Conservation (phyloP, 2,797 vertebrate genomes). For the Labeo calbasu region DNA sequence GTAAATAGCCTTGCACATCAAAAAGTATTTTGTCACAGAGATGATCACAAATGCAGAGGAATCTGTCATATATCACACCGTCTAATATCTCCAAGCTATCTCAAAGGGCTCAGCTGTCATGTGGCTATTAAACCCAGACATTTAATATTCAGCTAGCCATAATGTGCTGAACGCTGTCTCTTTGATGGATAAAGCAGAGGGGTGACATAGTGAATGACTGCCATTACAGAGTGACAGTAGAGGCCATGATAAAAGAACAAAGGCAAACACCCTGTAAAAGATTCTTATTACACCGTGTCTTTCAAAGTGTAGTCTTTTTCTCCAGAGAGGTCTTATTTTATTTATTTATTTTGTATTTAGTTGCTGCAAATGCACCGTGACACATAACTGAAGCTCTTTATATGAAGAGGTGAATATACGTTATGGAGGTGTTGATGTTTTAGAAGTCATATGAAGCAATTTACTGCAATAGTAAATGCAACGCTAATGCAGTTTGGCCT, state of each 20-base stretch:
- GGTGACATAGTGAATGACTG: constrained; percentile 12
- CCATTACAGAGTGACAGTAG: constrained; percentile 22
- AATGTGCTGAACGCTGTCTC: constrained; percentile 32
- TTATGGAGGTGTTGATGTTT: background rate
- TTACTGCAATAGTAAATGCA: background rate
- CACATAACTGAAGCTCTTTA: background rate
- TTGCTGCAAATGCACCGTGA: background rate
- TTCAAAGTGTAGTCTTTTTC: background rate
- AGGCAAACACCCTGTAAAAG: constrained; percentile 31
- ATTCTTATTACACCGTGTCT: constrained; percentile 36
- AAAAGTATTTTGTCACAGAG: constrained; percentile 58
- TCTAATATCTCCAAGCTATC: constrained; percentile 10
- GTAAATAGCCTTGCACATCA: constrained; percentile 70
- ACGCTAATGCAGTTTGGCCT: background rate
- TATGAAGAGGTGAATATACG: background rate
- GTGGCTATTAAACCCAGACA: constrained; percentile 26
- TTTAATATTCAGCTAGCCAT: constrained; percentile 42
- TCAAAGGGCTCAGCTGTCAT: constrained; percentile 40
- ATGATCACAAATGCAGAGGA: constrained; percentile 51
- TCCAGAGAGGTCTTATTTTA: background rate
- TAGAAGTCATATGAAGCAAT: background rate
- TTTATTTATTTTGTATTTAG: background rate
- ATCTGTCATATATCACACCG: constrained; percentile 5
- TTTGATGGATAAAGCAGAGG: constrained; percentile 10
- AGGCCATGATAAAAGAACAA: constrained; percentile 38